Evolutionary conservation across 2,797 vertebrate genomes (phyloP), one percentile per base, ranked within the genome.

Genomic region (Myripristis murdjan): DNA sequence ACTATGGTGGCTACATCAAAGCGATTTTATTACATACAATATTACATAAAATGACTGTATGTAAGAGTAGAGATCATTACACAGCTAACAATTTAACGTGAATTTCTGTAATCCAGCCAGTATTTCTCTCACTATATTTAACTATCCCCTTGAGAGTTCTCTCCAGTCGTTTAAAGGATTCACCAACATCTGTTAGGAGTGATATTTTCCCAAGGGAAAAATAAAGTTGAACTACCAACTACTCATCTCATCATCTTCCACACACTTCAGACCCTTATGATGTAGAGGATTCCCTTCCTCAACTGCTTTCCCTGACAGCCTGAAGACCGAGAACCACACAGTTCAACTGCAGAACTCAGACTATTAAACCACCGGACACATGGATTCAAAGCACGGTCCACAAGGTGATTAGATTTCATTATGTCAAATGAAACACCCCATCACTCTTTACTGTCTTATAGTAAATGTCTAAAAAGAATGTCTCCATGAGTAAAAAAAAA

Each of bases 391-490:
- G 86, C 82, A 71, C 69, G 79, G 82, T 91, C 85, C 79, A 65
- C 55, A 75, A 77, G 58, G 83, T 76, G 87, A 89, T 92, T 92
- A 83, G 60, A 81, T 90, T 92, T 91, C 88, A 93, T 90, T 84
- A 90, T 84, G 79, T 61, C 81, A 90, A 93, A 91, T 90, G 85
- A 92, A 94, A 91, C 90, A 93, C 86, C 65, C 83, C 89, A 91
- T 92, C 89, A 91, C 84, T 64, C 75, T 90, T 91, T 80, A 91
- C 73, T 80, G 75, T 84, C 69, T 57, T 81, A 83, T 81, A 87
- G 88, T 87, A 93, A 90, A 90, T 84, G 84, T 85, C 84, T 91
- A 71, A 56, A 76, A 90, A 85, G 77, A 89, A 90, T 78, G 78
- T 71, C 53, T 65, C 28, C 61, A 48, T 54, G 47, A 73, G 72